A percentile compares a stretch with the other conserved stretches of the same genome.
phyloP scores from a whole-genome alignment of 2,888 invertebrate genomes.

The Epicampocera succincta region DNA sequence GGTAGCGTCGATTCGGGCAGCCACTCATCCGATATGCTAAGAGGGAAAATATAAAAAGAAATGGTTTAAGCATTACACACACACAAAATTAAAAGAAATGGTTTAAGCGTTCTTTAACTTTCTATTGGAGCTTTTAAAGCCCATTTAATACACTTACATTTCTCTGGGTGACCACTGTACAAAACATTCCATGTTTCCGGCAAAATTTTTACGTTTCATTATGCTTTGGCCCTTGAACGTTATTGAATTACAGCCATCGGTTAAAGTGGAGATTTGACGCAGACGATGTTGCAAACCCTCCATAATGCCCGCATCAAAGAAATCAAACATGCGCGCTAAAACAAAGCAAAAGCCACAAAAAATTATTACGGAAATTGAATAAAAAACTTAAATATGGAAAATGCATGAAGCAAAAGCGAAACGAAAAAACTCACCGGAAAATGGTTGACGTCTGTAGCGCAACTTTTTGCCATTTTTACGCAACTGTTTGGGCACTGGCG shows the following conservation, averaged over 20 bases:
- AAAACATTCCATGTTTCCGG: constrained; percentile 87
- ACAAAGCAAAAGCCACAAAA: constrained; percentile 72
- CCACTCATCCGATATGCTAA: constrained; percentile 94
- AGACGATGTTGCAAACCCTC: constrained; percentile 93
- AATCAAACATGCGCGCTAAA: constrained; percentile 95
- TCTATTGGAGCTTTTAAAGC: not conserved
- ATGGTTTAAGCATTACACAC: no score
- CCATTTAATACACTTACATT: constrained; percentile 86
- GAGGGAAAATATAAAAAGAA: constrained; percentile 67
- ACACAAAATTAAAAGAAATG: no score
- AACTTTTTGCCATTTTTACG: constrained; percentile 94
- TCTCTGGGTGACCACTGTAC: constrained; percentile 92
- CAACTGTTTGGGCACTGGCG: constrained; percentile 89
- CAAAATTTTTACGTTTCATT: constrained; percentile 85
- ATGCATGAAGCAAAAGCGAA: not conserved
- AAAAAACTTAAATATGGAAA: not conserved
- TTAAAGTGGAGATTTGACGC: constrained; percentile 85
- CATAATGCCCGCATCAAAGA: constrained; percentile 96
- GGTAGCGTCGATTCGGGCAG: constrained; percentile 87
- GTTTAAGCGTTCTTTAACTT: no score
- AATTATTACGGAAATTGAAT: constrained; percentile 28
- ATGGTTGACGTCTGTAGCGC: constrained; percentile 92
- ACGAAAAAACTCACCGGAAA: constrained; percentile 91
- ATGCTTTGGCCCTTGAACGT: constrained; percentile 87
- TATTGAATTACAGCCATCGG: constrained; percentile 86